A percentile compares a stretch with the other conserved stretches of the same genome.
These are phyloP conservation scores for Heliangelus exortis DNA, from an alignment of 2,797 vertebrate species.

Conservation along the genomic window DNA sequence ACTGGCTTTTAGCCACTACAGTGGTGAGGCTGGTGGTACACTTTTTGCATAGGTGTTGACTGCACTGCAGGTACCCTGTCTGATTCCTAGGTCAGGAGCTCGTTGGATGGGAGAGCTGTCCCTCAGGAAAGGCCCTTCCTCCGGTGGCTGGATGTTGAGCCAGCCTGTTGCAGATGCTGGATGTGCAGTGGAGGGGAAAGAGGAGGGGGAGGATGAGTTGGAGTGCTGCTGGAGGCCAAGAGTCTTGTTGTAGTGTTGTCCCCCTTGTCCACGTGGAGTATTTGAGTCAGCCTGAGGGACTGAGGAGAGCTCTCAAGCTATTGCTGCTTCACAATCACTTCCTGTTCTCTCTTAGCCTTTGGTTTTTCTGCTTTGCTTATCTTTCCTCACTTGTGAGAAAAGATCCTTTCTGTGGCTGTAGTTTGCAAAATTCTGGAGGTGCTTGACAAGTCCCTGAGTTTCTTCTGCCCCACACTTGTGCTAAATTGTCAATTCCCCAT, in stretches of 20 bases:
- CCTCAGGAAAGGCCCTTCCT: background rate
- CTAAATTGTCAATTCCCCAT: background rate
- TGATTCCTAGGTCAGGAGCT: background rate
- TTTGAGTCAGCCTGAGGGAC: background rate
- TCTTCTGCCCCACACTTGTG: background rate
- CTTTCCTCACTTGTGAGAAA: background rate
- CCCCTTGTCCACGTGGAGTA: background rate
- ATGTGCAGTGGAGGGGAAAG: background rate
- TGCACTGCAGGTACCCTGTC: rapidly evolving
- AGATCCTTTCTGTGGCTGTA: background rate
- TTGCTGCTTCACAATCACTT: background rate
- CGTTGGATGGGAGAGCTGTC: background rate
- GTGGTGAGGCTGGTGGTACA: background rate
- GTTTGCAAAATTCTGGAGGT: background rate
- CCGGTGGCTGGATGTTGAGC: background rate
- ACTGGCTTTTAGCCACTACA: background rate
- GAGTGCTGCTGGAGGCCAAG: background rate
- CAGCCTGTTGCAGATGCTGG: background rate
- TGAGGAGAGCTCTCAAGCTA: background rate
- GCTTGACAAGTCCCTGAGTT: background rate
- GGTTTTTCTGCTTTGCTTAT: background rate
- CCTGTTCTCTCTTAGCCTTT: background rate
- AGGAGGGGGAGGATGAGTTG: background rate
- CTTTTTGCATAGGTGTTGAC: background rate
- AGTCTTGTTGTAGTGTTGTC: background rate